Evolutionary conservation across 92 coral and sea anemone genomes (phyloP), one percentile per base, ranked within the genome.

Genomic region (Zoanthus solanderi): DNA sequence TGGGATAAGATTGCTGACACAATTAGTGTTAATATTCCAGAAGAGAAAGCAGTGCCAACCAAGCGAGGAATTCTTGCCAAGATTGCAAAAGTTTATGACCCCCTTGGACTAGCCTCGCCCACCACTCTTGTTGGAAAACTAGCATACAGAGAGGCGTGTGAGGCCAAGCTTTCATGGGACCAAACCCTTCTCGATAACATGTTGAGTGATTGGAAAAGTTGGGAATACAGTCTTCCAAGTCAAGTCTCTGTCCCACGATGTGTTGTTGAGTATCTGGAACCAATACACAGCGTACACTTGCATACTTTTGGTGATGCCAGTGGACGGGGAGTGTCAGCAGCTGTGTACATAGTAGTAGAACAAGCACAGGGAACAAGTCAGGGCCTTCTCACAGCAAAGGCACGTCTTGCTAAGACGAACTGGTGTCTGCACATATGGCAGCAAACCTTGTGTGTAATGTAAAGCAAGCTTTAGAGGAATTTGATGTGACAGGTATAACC

Each of bases 1-100:
- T 87, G 90, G 90, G 63, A 87, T 57, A 87, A 87, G 23, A 60
- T 77, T 23, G 32, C 77, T 48, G 90, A 87, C 68, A 79, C 17
- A 15, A 47, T 87, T 28, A 67, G 76, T 52, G 67, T 84, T 15
- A 46, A 18, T 0, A 28, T 84, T 16, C 88, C 88, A 9, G 88
- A 84, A 8, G 76, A 68, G 31, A 67, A 84, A 14, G 54, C 77
- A 0, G 29, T 66, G 68, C 17, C 17, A 28, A 87, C 89, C 77
- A 87, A 87, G 7, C 58, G 90, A 3, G 84, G 90, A 18, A 47
- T 87, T 28, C 47, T 78, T 5, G 72, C 76, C 28, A 73, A 85
- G 47, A 34, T 75, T 1, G 53, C 72, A 3, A 85, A 75, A 73
- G n/a, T 57, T 7, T 76, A 50, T 46, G 80, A 76, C 15, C 80